Evolutionary conservation across 2,888 invertebrate genomes (phyloP).

Genomic region (Sthenelais limicola): DNA sequence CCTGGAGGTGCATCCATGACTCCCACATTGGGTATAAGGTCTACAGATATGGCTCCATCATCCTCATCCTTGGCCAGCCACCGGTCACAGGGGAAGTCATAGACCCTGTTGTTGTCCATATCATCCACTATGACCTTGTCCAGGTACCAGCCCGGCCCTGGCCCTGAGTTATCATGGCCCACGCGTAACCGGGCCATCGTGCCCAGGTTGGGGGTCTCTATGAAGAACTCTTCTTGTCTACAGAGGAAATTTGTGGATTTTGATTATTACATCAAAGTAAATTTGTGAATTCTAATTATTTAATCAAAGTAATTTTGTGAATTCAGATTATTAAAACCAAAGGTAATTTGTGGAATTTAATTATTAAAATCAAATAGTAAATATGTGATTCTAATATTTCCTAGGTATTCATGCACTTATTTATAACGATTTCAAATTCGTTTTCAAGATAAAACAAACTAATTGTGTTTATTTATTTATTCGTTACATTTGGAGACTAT

Average conservation of each 20-base stretch:
- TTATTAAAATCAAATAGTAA: no score
- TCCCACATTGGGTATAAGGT: constrained; percentile 62
- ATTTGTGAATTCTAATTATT: no score
- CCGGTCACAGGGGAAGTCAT: constrained; percentile 69
- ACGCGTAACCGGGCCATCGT: constrained; percentile 65
- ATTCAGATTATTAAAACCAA: no score
- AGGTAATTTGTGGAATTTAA: no score
- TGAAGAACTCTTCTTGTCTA: constrained; percentile 68
- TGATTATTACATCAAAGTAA: no score
- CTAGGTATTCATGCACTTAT: no score
- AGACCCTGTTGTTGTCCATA: constrained; percentile 66
- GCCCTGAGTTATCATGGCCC: constrained; percentile 71
- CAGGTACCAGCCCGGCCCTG: constrained; percentile 71
- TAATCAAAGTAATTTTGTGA: no score
- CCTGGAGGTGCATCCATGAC: constrained; percentile 62
- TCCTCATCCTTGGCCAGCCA: constrained; percentile 71
- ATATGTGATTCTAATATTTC: no score
- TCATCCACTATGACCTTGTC: constrained; percentile 72
- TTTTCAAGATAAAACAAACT: no score
- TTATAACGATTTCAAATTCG: no score
- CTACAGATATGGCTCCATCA: constrained; percentile 69
- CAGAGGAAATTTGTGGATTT: constrained; percentile 16
- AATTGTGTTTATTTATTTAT: no score
- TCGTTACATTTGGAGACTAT: no score
- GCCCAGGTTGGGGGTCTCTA: constrained; percentile 67